Evolutionary conservation across 1,140 invertebrate genomes (phyloP).

Genomic region (Mamestra configurata): DNA sequence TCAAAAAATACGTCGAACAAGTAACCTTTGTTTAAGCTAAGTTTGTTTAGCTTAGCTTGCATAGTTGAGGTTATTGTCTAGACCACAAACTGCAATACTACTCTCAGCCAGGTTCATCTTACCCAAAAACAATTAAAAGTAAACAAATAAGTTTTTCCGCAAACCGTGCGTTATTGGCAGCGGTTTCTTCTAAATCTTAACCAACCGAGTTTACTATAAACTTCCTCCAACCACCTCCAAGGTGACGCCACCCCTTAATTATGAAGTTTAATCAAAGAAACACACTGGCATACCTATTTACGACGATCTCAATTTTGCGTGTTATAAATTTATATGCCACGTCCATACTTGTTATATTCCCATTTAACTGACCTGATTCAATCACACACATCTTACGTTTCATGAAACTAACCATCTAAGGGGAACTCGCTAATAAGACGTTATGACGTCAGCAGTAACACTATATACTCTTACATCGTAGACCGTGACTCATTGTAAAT

Average conservation of each 20-base stretch:
- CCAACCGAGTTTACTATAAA: not conserved
- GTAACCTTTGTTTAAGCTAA: too few relatives aligned
- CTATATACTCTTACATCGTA: conserved; percentile 35
- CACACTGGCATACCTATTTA: not conserved
- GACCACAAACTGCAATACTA: too few relatives aligned
- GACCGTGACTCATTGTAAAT: conserved; percentile 50
- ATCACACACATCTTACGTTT: conserved; percentile 27
- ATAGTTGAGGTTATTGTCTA: too few relatives aligned
- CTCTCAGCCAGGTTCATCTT: too few relatives aligned
- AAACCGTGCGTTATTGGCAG: not conserved
- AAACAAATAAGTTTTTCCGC: not conserved
- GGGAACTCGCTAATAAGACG: conserved; percentile 39
- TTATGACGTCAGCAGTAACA: conserved; percentile 36
- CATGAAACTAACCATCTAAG: conserved; percentile 10
- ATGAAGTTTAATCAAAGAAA: not conserved
- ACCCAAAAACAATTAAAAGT: not conserved
- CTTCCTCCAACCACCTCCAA: not conserved
- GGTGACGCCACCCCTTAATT: not conserved
- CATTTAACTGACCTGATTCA: conserved; percentile 35
- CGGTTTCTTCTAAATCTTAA: not conserved
- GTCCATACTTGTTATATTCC: not conserved
- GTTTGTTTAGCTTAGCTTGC: too few relatives aligned
- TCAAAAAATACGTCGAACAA: too few relatives aligned
- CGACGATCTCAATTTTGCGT: not conserved
- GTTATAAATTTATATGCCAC: not conserved